These are phyloP conservation scores for Siphonodentalium dalli DNA, from an alignment of 2,888 invertebrate genomes.

Conservation along the genomic window DNA sequence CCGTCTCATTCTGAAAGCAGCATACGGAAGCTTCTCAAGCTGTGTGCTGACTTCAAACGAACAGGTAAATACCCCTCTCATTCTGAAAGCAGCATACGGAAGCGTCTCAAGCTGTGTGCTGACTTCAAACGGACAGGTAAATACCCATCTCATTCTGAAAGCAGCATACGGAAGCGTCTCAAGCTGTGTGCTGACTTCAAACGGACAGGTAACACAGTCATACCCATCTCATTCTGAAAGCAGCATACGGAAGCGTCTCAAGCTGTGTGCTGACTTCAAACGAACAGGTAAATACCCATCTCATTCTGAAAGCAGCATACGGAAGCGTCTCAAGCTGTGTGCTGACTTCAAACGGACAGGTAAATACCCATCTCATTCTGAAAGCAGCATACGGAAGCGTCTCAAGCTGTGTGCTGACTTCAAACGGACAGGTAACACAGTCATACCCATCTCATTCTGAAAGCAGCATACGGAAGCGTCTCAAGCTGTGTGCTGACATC, in stretches of 20 bases:
- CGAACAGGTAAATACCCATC: slow-evolving; percentile 90
- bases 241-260: slow-evolving; percentile 93
- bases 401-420: slow-evolving; percentile 97
- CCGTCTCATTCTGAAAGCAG: slow-evolving; percentile 98
- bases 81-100: slow-evolving; percentile 96
- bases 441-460: slow-evolving; percentile 98
- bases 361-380: slow-evolving; percentile 89
- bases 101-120: slow-evolving; percentile 93
- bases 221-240: slow-evolving; percentile 98
- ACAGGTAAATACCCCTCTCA: slow-evolving; percentile 95
- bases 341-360: slow-evolving; percentile 98
- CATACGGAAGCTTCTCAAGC: slow-evolving; percentile 92
- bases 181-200: slow-evolving; percentile 98
- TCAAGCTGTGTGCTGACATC: slow-evolving; percentile 97
- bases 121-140: slow-evolving; percentile 95
- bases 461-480: slow-evolving; percentile 92
- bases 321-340: slow-evolving; percentile 94
- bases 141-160: slow-evolving; percentile 95
- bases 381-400: slow-evolving; percentile 95
- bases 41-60: slow-evolving; percentile 97
- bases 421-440: slow-evolving; percentile 90
- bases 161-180: slow-evolving; percentile 92
- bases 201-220: slow-evolving; percentile 88
- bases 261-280: slow-evolving; percentile 97
- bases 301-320: slow-evolving; percentile 95